Conservation (phyloP, 2,113 vertebrate genomes). For the Ranitomeya variabilis region DNA sequence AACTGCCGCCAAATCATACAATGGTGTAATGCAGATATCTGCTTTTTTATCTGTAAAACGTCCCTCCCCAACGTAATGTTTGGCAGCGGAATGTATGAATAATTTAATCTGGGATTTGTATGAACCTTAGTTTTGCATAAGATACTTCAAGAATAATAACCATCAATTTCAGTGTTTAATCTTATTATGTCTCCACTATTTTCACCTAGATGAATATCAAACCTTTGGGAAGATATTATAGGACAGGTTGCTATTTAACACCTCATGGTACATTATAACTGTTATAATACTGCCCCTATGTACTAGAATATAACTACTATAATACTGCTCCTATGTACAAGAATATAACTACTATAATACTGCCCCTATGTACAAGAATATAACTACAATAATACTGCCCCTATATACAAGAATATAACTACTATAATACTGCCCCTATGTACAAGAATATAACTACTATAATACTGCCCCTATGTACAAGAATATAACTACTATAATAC, state of each 20-base stretch:
- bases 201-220: not conserved
- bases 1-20: constrained; percentile 33
- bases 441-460: no score
- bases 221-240: not conserved
- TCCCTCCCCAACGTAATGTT: not conserved
- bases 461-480: no score
- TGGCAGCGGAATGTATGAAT: not conserved
- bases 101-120: constrained; percentile 16
- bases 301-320: constrained; percentile 11
- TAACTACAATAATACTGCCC: no score
- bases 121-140: not conserved
- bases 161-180: not conserved
- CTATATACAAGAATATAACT: no score
- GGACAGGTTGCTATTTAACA: no score
- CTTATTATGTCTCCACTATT: not conserved
- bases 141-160: not conserved
- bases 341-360: not conserved
- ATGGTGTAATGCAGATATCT: constrained; percentile 40
- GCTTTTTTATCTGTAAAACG: constrained; percentile 3
- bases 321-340: constrained; percentile 2
- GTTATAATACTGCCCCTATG: not conserved
- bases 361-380: no score
- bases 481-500: no score
- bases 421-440: no score
- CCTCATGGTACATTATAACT: not conserved